Evolutionary conservation across 2,113 vertebrate genomes (phyloP).

Genomic region (Peromyscus leucopus): DNA sequence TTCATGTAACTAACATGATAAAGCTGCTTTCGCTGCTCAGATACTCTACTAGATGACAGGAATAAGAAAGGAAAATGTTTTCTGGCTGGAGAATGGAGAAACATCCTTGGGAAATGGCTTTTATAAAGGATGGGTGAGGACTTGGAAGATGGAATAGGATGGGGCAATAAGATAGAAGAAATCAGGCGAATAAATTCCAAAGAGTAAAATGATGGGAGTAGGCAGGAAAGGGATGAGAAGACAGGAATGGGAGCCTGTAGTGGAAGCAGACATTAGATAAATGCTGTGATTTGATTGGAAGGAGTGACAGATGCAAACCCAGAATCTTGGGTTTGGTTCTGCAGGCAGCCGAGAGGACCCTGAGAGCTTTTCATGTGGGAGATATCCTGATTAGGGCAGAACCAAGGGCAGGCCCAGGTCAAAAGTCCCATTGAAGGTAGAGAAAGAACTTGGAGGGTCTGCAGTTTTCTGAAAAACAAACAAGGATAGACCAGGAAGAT

Average conservation of each 20-base stretch:
- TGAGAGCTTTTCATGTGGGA: background rate
- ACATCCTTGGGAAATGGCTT: background rate
- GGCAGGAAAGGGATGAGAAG: background rate
- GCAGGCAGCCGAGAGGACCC: background rate
- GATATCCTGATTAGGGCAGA: background rate
- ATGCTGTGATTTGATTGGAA: background rate
- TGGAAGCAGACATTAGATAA: background rate
- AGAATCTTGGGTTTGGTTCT: background rate
- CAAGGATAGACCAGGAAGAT: background rate
- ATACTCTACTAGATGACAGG: background rate
- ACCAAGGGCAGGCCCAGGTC: background rate
- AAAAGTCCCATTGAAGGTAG: background rate
- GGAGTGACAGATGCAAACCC: background rate
- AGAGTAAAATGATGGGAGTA: background rate
- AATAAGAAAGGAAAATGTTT: background rate
- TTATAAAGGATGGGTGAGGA: background rate
- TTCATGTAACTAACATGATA: background rate
- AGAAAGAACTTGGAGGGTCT: background rate
- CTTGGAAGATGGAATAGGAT: background rate
- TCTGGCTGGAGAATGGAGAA: background rate
- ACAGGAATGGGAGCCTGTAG: background rate
- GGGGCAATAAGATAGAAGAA: background rate
- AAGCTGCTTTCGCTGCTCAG: background rate
- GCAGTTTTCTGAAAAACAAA: slow-evolving; percentile 2
- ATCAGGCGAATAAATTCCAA: background rate